Conservation (phyloP, 2,113 vertebrate species). For the Lepisosteus osseus region DNA sequence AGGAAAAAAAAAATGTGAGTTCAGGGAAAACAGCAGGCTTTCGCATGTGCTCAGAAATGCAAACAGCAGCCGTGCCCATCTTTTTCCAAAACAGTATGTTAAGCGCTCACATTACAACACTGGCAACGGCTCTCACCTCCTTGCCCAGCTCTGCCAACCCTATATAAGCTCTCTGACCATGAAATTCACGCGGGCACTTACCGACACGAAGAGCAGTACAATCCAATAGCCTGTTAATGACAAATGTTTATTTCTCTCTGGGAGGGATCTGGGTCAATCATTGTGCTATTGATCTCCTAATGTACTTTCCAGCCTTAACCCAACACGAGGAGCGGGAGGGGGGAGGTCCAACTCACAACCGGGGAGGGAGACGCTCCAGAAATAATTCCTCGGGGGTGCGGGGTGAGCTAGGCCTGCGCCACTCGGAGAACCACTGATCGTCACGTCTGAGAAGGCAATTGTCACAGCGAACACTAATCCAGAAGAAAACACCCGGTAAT, state of each 20-base stretch:
- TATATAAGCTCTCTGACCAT: background rate
- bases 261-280: constrained; percentile 59
- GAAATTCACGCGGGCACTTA: constrained; percentile 12
- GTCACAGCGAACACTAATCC: too few species aligned
- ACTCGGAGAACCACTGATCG: background rate
- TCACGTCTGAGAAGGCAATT: too few species aligned
- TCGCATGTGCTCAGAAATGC: background rate
- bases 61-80: background rate
- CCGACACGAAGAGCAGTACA: constrained; percentile 1
- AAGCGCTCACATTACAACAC: background rate
- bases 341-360: constrained; percentile 1
- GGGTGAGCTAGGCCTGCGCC: background rate
- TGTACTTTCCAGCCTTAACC: constrained; percentile 56
- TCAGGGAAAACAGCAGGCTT: too few species aligned
- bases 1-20: too few species aligned
- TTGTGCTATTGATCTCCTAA: constrained; percentile 63
- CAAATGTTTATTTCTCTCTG: constrained; percentile 10
- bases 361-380: background rate
- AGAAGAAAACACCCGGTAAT: too few species aligned
- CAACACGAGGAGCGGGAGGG: background rate
- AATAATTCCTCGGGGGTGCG: background rate
- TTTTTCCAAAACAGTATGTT: background rate
- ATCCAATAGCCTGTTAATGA: constrained; percentile 24
- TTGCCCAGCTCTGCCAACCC: background rate
- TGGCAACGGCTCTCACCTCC: background rate